phyloP scores from a whole-genome alignment of 2,888 invertebrate genomes.

The Cosmia trapezina region DNA sequence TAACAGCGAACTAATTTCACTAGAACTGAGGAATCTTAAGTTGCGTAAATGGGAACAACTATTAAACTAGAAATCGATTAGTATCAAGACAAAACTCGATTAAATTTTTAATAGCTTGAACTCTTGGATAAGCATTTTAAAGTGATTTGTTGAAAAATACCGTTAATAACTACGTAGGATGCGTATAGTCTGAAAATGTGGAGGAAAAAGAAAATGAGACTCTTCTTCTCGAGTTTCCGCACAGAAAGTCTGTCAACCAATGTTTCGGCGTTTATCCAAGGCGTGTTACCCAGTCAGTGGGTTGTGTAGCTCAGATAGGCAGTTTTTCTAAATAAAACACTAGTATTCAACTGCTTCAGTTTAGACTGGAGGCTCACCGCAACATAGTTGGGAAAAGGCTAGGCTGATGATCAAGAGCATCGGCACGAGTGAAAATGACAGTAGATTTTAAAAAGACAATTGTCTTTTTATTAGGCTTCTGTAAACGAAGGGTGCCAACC shows the following conservation, averaged over 20 bases:
- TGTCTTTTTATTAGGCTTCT: no score
- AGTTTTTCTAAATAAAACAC: neutral
- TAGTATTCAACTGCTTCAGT: neutral
- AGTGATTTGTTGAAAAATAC: conserved; percentile 25
- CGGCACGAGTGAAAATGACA: neutral
- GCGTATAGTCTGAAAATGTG: neutral
- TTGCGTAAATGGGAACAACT: conserved; percentile 24
- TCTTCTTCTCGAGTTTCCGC: neutral
- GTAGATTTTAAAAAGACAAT: neutral
- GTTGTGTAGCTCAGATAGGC: neutral
- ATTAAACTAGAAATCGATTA: conserved; percentile 34
- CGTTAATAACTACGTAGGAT: no score
- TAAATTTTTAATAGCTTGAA: conserved; percentile 27
- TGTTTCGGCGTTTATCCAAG: neutral
- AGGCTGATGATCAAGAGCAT: neutral
- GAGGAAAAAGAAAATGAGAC: neutral
- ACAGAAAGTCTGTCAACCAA: neutral
- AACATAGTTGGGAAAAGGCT: neutral
- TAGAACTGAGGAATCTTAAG: conserved; percentile 1
- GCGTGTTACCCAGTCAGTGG: neutral
- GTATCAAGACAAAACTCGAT: conserved; percentile 22
- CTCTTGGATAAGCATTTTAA: conserved; percentile 3
- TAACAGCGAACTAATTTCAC: conserved; percentile 1
- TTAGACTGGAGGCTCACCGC: neutral
- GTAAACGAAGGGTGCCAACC: no score